phyloP scores from a whole-genome alignment of 2,888 invertebrate species.

The Perithous albicinctus region DNA sequence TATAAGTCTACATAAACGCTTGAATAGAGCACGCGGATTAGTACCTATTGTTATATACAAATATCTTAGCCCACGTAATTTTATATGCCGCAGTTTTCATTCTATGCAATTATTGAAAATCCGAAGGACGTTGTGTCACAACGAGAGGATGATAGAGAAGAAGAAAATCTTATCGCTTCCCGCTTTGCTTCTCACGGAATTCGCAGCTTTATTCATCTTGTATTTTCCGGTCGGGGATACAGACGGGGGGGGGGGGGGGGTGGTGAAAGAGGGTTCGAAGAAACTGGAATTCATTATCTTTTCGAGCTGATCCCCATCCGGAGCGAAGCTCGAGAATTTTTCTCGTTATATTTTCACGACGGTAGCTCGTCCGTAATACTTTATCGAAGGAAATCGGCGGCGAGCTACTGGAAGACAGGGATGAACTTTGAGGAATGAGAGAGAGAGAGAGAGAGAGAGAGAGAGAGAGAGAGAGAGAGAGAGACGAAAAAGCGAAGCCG shows the following conservation, averaged over 20 bases:
- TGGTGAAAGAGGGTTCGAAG: slow-evolving; percentile 31
- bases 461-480: too few relatives aligned
- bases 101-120: slow-evolving; percentile 60
- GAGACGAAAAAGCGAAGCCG: slow-evolving; percentile 1
- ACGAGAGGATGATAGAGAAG: slow-evolving; percentile 8
- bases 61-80: slow-evolving; percentile 41
- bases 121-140: slow-evolving; percentile 42
- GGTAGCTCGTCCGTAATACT: slow-evolving; percentile 47
- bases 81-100: slow-evolving; percentile 44
- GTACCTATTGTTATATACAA: slow-evolving; percentile 14
- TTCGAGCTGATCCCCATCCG: slow-evolving; percentile 50
- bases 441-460: slow-evolving; percentile 22
- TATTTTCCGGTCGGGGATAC: slow-evolving; percentile 34
- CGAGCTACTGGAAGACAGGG: slow-evolving; percentile 49
- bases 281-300: slow-evolving; percentile 62
- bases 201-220: slow-evolving; percentile 40
- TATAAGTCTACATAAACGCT: not conserved
- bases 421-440: slow-evolving; percentile 32
- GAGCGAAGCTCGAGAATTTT: slow-evolving; percentile 52
- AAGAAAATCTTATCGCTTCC: slow-evolving; percentile 31
- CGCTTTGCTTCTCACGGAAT: slow-evolving; percentile 8
- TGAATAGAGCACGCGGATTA: not conserved
- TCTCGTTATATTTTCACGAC: slow-evolving; percentile 61
- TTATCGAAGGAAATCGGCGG: slow-evolving; percentile 65
- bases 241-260: slow-evolving; percentile 4